Conservation (phyloP, 1,140 invertebrate genomes). For the Berghia stephanieae region DNA sequence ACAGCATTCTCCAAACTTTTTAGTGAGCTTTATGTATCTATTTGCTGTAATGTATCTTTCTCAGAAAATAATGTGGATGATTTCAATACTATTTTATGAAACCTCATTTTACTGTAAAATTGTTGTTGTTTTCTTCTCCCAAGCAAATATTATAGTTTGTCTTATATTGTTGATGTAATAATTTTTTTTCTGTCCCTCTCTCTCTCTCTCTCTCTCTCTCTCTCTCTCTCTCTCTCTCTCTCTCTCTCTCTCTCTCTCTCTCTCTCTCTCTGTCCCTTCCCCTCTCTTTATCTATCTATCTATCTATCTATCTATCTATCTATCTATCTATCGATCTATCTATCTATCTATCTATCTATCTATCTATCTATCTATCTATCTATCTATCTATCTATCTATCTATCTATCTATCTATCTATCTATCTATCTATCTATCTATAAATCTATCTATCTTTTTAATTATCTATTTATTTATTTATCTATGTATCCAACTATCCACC, state of each 20-base stretch:
- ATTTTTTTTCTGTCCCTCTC: not conserved
- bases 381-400: conserved; percentile 10
- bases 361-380: conserved; percentile 11
- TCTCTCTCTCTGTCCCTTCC: too few relatives aligned
- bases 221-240: conserved; percentile 16
- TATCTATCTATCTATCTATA: not conserved
- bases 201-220: conserved; percentile 23
- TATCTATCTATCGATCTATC: not conserved
- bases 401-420: not conserved
- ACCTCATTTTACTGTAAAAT: too few relatives aligned
- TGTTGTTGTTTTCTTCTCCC: too few relatives aligned
- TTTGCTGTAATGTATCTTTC: too few relatives aligned
- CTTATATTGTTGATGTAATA: not conserved
- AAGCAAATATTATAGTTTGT: too few relatives aligned
- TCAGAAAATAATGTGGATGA: too few relatives aligned
- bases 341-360: conserved; percentile 1
- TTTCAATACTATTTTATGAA: too few relatives aligned
- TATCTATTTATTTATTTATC: conserved; percentile 8
- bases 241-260: too few relatives aligned
- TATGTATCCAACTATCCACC: not conserved
- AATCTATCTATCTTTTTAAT: not conserved
- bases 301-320: conserved; percentile 10
- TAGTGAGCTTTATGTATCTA: too few relatives aligned
- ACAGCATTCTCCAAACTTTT: too few relatives aligned
- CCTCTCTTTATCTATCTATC: too few relatives aligned